Base-by-base conservation (phyloP, 2,113 vertebrate species). In the Rostratula benghalensis region DNA sequence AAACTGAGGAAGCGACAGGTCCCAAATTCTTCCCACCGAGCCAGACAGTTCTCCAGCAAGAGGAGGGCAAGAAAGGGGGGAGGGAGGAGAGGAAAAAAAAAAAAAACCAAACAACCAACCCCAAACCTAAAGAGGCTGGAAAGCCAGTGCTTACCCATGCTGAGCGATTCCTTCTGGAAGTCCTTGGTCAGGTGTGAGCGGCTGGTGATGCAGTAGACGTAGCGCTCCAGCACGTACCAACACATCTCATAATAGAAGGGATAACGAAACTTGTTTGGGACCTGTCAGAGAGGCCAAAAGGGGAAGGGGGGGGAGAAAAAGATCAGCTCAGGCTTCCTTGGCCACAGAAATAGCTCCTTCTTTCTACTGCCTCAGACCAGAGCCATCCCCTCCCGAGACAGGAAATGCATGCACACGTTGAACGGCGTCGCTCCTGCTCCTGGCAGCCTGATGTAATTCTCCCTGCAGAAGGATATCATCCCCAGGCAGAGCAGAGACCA, bases 181-280 rank as follows among this genome's bases (percentile, higher is more conserved):
- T 99, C 99, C 77, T 99, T 99, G 31, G 99, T 99, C 68, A 99
- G 98, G 90, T 99, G 98, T 8, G 99, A 99, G 76, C 97, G 97
- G 93, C 98, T 98, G 82, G 99, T 99, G 97, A 99, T 98, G 95
- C 99, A 99, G 98, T 99, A 99, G 60, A 99, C 98, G 11, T 99
- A 99, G 73, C 99, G 98, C 95, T 99, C 99, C 97, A 99, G 97
- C 94, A 99, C 99, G 4, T 99, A 99, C 99, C 99, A 99, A 85
- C 99, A 99, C 99, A 99, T 99, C 98, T 99, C 99, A 6, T 99
- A 99, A 92, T 99, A 99, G 96, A 99, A 99, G 4, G 99, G 99
- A 63, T 99, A 99, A 70, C 99, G 99, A 78, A 99, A 99, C 97
- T 99, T 99, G 90, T 99, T 97, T 70, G 99, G 99, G 87, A 99